phyloP scores from a whole-genome alignment of 2,888 invertebrate species.

The Pyralis farinalis region DNA sequence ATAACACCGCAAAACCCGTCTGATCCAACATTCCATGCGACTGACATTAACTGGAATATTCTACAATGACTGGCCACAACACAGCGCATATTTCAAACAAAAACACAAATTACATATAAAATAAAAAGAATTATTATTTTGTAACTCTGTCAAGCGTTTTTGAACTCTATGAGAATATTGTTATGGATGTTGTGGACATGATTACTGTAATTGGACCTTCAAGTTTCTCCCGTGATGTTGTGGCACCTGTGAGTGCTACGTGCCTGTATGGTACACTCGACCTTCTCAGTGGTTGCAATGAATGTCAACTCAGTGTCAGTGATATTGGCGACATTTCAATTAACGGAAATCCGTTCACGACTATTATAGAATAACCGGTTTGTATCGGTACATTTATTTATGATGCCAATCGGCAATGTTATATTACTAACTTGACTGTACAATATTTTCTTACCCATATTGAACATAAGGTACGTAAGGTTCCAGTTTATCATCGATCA shows the following conservation, averaged over 20 bases:
- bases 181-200: neutral
- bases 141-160: neutral
- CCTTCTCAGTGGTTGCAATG: neutral
- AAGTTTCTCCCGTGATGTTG: neutral
- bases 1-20: too few relatives aligned
- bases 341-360: constrained; percentile 1
- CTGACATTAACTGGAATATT: too few relatives aligned
- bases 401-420: neutral
- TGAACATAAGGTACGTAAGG: too few relatives aligned
- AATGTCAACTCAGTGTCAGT: neutral
- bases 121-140: neutral
- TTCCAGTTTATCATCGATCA: too few relatives aligned
- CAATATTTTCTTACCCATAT: too few relatives aligned
- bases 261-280: neutral
- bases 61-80: too few relatives aligned
- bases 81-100: constrained; percentile 1
- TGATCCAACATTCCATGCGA: too few relatives aligned
- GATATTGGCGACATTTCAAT: constrained; percentile 5
- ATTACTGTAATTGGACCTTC: too few relatives aligned
- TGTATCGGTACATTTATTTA: neutral
- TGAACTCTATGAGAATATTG: neutral
- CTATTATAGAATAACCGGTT: neutral
- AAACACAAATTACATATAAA: constrained; percentile 11
- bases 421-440: too few relatives aligned
- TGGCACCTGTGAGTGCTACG: too few relatives aligned